A percentile compares a stretch with the other conserved stretches of the same genome.
Conservation (phyloP, 2,113 vertebrate genomes). For the Bos javanicus region DNA sequence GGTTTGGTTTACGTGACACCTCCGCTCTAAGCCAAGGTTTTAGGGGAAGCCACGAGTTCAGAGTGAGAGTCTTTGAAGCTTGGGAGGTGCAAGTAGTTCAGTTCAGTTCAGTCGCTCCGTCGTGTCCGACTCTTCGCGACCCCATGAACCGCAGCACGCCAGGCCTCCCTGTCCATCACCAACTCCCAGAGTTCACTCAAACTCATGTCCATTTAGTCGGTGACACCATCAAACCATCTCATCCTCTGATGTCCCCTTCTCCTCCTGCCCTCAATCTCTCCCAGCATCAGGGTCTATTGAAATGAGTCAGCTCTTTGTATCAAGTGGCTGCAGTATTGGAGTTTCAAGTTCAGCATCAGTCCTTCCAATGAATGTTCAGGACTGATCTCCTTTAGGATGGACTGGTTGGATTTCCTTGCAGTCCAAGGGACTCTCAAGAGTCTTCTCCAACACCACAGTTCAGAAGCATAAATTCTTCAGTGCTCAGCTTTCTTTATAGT, state of each 20-base stretch:
- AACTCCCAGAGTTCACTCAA: accelerated
- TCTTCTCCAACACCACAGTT: neutral
- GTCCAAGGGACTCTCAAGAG: neutral
- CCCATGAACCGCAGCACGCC: accelerated
- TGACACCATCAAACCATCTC: neutral
- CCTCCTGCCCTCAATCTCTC: neutral
- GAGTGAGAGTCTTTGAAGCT: conserved; percentile 22
- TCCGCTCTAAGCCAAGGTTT: neutral
- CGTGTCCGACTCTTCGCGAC: accelerated
- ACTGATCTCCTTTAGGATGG: neutral
- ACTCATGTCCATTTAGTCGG: accelerated
- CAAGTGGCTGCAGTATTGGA: neutral
- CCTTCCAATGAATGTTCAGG: neutral
- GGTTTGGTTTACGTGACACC: neutral
- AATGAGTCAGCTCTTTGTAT: accelerated
- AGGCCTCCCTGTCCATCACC: neutral
- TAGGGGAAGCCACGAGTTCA: neutral
- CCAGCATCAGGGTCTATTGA: neutral
- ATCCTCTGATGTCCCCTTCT: accelerated
- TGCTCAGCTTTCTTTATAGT: accelerated
- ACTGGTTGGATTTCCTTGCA: neutral
- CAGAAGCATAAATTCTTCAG: neutral
- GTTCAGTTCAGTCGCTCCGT: neutral
- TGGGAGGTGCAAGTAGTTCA: neutral
- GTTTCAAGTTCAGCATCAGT: neutral